Base-by-base conservation (phyloP, 2,113 vertebrate species). In the Scortum barcoo region DNA sequence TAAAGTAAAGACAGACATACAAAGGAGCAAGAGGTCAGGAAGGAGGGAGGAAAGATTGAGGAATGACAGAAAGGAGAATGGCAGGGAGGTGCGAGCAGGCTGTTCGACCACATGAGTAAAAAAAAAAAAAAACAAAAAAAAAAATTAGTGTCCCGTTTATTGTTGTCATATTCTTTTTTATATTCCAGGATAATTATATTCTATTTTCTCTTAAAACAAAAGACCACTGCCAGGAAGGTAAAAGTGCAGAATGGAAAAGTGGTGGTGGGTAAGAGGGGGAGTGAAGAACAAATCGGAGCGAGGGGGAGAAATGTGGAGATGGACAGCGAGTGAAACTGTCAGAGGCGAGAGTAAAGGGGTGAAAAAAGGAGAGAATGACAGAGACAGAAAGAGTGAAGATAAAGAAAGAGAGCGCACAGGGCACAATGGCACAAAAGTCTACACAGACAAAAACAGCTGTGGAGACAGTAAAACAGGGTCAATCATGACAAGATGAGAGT, bases 1-100 rank as follows among this genome's bases (percentile, higher is more conserved):
- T 95, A 96, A 96, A 96, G 95, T 95, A 96, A 91, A 92, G 91
- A 91, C 83, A 79, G 75, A 92, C 89, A 89, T 92, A 95, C 78
- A 85, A 72, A 86, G 86, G 79, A 89, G 90, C 65, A 42, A 44
- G 71, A 73, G 80, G 74, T 44, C 0, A 1, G 89, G 94, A 88
- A 90, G 88, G 88, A 84, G 84, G 58, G 70, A 50, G 87, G 42
- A 51, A 60, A 75, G 78, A 33, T 36, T 48, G 24, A 46, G 56
- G 50, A 56, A 80, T 48, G 75, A 53, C 50, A 51, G 65, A 48
- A 40, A 54, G 67, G 58, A 75, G 53, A 73, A 61, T 48, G 80
- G 56, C 36, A 81, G 28, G 78, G 76, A 65, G 76, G 73, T 71
- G 60, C 0, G 1, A 75, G 82, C 72, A 62, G 76, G 63, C 56